Percentiles rank a stretch among this genome's conserved stretches.
These are phyloP conservation scores for Acronicta alni DNA, from an alignment of 2,888 invertebrate genomes.

Conservation along the genomic window DNA sequence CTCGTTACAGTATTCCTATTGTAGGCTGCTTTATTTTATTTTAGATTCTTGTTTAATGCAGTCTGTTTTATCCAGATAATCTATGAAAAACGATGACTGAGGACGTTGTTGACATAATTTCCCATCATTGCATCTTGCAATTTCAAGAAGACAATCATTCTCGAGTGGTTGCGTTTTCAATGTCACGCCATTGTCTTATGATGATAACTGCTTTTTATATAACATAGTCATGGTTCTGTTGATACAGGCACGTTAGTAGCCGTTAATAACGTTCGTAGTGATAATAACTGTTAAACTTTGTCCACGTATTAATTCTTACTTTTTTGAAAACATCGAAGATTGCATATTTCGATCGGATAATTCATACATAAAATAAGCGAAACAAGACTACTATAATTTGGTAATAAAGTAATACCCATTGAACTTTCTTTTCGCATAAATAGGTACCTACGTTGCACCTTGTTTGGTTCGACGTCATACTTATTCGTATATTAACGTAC, in stretches of 20 bases:
- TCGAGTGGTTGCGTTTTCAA: conserved; percentile 76
- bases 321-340: too few species aligned
- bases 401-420: too few species aligned
- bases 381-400: too few species aligned
- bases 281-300: background rate
- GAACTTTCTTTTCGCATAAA: too few species aligned
- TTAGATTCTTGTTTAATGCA: background rate
- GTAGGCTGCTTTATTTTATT: background rate
- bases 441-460: too few species aligned
- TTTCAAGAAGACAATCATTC: conserved; percentile 58
- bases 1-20: background rate
- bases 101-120: conserved; percentile 49
- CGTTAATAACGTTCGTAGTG: conserved; percentile 5
- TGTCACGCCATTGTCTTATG: conserved; percentile 76
- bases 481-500: too few species aligned
- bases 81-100: conserved; percentile 30
- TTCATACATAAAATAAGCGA: too few species aligned
- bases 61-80: conserved; percentile 12
- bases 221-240: conserved; percentile 15
- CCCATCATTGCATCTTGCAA: conserved; percentile 64
- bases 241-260: conserved; percentile 1
- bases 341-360: too few species aligned
- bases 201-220: conserved; percentile 58
- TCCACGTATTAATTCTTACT: too few species aligned
- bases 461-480: too few species aligned